Conservation (phyloP, 2,888 invertebrate genomes). For the Atrina japonica region DNA sequence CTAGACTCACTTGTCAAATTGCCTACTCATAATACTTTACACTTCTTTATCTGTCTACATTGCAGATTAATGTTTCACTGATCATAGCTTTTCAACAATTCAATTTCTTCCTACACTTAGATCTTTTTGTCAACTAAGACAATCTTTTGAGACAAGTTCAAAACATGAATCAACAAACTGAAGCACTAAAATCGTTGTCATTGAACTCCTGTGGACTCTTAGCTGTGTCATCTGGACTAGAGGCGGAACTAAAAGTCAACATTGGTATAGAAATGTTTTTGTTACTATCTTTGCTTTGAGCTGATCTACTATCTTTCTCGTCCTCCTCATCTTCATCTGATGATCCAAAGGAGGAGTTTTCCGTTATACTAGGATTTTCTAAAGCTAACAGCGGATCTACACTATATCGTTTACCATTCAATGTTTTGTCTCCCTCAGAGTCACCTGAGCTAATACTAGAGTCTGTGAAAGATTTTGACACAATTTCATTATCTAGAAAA, state of each 20-base stretch:
- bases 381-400: slow-evolving; percentile 68
- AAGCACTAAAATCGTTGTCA: slow-evolving; percentile 38
- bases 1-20: no score
- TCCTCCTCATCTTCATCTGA: slow-evolving; percentile 55
- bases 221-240: slow-evolving; percentile 36
- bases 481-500: no score
- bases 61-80: no score
- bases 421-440: slow-evolving; percentile 44
- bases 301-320: slow-evolving; percentile 2
- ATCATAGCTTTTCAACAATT: no score
- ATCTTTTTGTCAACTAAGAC: no score
- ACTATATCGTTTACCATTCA: slow-evolving; percentile 59
- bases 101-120: no score
- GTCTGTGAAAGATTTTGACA: slow-evolving; percentile 15
- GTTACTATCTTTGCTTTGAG: background rate
- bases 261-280: slow-evolving; percentile 20
- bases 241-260: slow-evolving; percentile 31
- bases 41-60: no score
- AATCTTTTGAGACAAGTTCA: no score
- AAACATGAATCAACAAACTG: slow-evolving; percentile 23
- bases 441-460: slow-evolving; percentile 58
- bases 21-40: no score
- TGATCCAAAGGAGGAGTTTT: slow-evolving; percentile 65
- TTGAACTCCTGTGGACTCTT: slow-evolving; percentile 27
- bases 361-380: slow-evolving; percentile 60